A percentile compares a stretch with the other conserved stretches of the same genome.
phyloP scores from a whole-genome alignment of 2,888 invertebrate species.

The Neoscelio sp. region DNA sequence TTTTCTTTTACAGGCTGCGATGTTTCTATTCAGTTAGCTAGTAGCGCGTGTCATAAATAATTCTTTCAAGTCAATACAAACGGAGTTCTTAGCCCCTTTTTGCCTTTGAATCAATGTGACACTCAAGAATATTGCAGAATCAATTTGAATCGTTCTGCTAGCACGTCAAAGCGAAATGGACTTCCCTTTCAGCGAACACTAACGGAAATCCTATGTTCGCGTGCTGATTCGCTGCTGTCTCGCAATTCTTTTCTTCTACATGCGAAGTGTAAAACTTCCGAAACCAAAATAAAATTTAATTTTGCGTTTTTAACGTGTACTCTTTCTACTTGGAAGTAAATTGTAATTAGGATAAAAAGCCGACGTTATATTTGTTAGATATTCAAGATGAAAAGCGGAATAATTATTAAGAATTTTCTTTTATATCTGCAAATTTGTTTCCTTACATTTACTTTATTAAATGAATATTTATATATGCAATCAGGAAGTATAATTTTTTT shows the following conservation, averaged over 20 bases:
- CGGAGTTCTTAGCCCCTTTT: conserved; percentile 35
- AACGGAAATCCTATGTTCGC: conserved; percentile 54
- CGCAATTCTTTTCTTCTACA: conserved; percentile 19
- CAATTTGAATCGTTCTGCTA: conserved; percentile 51
- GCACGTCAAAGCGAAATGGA: conserved; percentile 57
- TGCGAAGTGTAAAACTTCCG: conserved; percentile 23
- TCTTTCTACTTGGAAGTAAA: no score
- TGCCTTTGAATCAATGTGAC: conserved; percentile 53
- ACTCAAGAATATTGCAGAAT: conserved; percentile 60
- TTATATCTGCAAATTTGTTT: no score
- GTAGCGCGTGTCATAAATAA: conserved; percentile 62
- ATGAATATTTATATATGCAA: no score
- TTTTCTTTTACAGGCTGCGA: conserved; percentile 61
- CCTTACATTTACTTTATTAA: no score
- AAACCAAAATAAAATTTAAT: conserved; percentile 34
- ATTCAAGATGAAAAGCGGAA: no score
- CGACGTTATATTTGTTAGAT: no score
- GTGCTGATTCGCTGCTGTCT: conserved; percentile 47
- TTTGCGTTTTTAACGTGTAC: no score
- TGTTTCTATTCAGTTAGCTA: conserved; percentile 59
- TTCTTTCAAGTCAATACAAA: conserved; percentile 48
- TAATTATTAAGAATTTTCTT: no score
- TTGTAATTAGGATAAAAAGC: no score
- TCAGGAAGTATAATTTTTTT: no score
- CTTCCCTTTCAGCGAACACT: conserved; percentile 60